Base-by-base conservation (phyloP, 2,113 vertebrate genomes). In the Hippolais icterina region DNA sequence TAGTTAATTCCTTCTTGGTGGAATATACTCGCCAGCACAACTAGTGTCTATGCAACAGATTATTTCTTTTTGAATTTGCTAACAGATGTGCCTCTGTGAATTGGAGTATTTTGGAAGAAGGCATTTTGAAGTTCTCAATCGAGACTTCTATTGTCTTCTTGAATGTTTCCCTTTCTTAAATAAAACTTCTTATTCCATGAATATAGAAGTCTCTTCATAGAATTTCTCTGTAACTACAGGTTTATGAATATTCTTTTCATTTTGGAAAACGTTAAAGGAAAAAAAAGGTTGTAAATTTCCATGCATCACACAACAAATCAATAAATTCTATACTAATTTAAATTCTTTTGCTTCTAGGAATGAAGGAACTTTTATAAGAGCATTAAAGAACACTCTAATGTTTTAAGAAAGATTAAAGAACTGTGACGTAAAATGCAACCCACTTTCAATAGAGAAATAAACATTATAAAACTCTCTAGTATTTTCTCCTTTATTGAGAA, bases 401-500 rank as follows among this genome's bases (percentile, higher is more conserved):
- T 41, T 91, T 80, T n/a, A 68, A 88, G 53, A 75, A 84, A 56
- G 3, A 14, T 56, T 77, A 52, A 77, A 76, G 42, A 71, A 71
- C 25, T 54, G 41, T 44, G 68, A 54, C 2, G 6, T 53, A 39
- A 90, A 93, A 91, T 78, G 18, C 23, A 56, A 64, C 20, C 29
- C 29, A 18, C 65, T 80, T 89, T 33, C 33, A 85, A 65, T 3
- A 61, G 37, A 89, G 41, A 89, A 94, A 76, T 35, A 54, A 84
- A 11, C 13, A 53, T 79, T 69, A 46, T 53, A n/a, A 96, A 85
- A 72, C 16, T 20, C 4, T 52, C 8, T 19, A 66, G 23, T 10
- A 21, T 95, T 93, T 93, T 81, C 10, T 85, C 4, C 80, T 46
- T 88, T 78, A 80, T 74, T 90, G 75, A 93, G n/a, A 91, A 56